These are phyloP conservation scores for Formica aserva DNA, from an alignment of 2,888 invertebrate species.

Conservation along the genomic window DNA sequence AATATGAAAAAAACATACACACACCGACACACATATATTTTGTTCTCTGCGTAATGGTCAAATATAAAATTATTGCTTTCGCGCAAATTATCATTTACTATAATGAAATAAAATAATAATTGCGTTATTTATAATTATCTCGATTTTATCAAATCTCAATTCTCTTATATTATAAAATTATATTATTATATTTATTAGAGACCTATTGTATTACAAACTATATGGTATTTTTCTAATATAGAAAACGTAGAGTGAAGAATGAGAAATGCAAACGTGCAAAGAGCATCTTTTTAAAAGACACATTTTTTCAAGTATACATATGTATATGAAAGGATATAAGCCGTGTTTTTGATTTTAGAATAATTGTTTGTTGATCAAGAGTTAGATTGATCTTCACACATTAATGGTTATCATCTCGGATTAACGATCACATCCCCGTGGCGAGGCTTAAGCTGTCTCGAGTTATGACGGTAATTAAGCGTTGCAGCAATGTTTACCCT, in stretches of 20 bases:
- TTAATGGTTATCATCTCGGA: neutral
- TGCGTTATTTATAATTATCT: neutral
- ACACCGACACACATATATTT: neutral
- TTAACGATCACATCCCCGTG: constrained; percentile 20
- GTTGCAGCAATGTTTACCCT: constrained; percentile 37
- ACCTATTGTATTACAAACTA: neutral
- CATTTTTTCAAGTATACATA: neutral
- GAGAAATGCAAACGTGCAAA: neutral
- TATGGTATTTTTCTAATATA: neutral
- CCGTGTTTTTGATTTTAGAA: neutral
- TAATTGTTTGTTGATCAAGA: neutral
- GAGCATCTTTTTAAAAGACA: neutral
- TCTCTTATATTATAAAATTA: neutral
- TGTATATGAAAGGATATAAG: neutral
- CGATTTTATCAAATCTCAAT: neutral
- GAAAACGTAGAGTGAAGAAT: neutral
- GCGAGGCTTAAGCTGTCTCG: constrained; percentile 28
- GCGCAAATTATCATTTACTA: neutral
- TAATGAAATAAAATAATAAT: neutral
- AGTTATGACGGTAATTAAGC: constrained; percentile 44
- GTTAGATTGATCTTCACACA: neutral
- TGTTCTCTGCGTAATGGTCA: neutral
- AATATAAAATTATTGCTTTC: neutral
- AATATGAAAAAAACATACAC: neutral
- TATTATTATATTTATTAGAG: neutral